Percentiles rank a stretch among this genome's conserved stretches.
phyloP scores from a whole-genome alignment of 2,113 vertebrate genomes.

The Pelmatolapia mariae region DNA sequence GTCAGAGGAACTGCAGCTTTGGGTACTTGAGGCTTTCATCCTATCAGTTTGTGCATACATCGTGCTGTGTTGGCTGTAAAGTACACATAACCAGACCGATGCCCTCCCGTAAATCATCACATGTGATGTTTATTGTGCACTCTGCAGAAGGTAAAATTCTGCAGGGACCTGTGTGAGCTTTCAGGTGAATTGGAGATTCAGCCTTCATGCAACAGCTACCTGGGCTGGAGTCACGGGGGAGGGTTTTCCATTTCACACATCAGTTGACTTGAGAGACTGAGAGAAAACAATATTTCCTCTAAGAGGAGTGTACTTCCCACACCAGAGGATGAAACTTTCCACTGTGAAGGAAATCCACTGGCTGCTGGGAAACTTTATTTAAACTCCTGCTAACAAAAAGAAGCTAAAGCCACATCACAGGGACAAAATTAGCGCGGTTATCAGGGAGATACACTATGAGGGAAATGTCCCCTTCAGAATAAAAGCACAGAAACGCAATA shows the following conservation, averaged over 20 bases:
- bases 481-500: not conserved
- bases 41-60: not conserved
- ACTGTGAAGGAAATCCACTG: not conserved
- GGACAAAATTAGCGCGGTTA: not conserved
- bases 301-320: not conserved
- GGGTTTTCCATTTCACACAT: not conserved
- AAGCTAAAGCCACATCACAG: not conserved
- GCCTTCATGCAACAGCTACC: not conserved
- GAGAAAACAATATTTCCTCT: not conserved
- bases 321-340: not conserved
- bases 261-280: not conserved
- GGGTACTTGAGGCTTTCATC: rapidly evolving
- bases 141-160: not conserved
- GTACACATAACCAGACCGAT: rapidly evolving
- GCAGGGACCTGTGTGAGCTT: not conserved
- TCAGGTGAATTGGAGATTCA: not conserved
- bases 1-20: not conserved
- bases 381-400: not conserved
- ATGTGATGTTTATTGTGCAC: not conserved
- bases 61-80: not conserved
- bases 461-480: not conserved
- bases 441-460: not conserved
- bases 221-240: not conserved
- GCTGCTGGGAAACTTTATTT: not conserved
- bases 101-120: not conserved